A percentile compares a stretch with the other conserved stretches of the same genome.
Evolutionary conservation across 2,888 invertebrate genomes (phyloP).

Genomic region (Tachina lurida): DNA sequence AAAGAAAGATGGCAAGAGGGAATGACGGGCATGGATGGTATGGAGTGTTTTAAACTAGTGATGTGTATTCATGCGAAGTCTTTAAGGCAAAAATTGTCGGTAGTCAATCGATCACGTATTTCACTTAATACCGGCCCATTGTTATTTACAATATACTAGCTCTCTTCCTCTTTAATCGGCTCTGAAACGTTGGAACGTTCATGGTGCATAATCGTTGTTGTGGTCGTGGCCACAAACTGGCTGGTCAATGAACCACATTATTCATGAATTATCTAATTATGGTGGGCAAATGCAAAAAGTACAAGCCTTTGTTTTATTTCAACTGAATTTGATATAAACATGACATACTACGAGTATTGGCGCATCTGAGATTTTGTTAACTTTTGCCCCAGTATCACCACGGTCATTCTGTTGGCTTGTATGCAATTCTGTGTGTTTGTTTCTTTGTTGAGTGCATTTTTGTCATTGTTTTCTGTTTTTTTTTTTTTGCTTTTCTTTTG

Average conservation of each 20-base stretch:
- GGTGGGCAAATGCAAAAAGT: constrained; percentile 36
- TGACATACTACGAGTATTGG: constrained; percentile 59
- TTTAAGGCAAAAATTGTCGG: constrained; percentile 73
- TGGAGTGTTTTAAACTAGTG: background rate
- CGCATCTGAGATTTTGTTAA: constrained; percentile 60
- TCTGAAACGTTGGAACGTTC: background rate
- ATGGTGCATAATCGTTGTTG: constrained; percentile 23
- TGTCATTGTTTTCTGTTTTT: constrained; percentile 17
- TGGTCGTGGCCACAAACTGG: constrained; percentile 40
- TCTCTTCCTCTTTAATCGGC: background rate
- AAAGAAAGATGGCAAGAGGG: constrained; percentile 2
- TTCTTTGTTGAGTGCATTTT: constrained; percentile 4
- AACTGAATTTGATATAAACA: constrained; percentile 52
- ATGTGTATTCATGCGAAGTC: constrained; percentile 41
- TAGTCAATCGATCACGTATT: constrained; percentile 81
- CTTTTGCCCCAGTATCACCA: constrained; percentile 33
- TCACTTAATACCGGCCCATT: constrained; percentile 63
- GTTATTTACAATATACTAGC: constrained; percentile 39
- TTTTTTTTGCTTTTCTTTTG: constrained; percentile 3
- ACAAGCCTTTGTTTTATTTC: constrained; percentile 19
- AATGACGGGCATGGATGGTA: too few species aligned
- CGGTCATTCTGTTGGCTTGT: constrained; percentile 23
- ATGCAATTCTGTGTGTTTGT: constrained; percentile 17
- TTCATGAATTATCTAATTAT: constrained; percentile 70
- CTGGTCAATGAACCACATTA: constrained; percentile 63